Base-by-base conservation (phyloP, 1,140 invertebrate genomes). In the Tetramorium parvispinum region DNA sequence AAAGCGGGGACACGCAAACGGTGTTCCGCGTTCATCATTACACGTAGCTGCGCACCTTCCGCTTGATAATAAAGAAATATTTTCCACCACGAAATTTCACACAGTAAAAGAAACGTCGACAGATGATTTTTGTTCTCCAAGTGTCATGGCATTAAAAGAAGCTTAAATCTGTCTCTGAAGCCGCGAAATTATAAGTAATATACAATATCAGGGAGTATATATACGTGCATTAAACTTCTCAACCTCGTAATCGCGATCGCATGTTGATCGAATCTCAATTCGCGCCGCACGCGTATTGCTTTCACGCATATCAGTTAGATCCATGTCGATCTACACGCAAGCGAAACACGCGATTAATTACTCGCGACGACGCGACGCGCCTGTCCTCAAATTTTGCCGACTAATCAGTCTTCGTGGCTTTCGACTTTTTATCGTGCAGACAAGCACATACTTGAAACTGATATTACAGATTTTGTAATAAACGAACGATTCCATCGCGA, bases 351-450 rank as follows among this genome's bases (percentile, higher is more conserved):
- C 55, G 43, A 83, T 65, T 51, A 85, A 40, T 27, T 76, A 76
- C 57, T 87, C n/a, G 86, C n/a, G 86, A 81, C 59, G 81, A 85
- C 71, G n/a, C n/a, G n/a, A n/a, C n/a, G n/a, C n/a, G 3, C 49
- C 8, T 40, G 24, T 85, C n/a, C 21, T 87, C 43, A 65, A 85
- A 76, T 87, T 87, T 61, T 40, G 53, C 40, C 7, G 13, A 83
- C 18, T 46, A 82, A 71, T 73, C 78, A 32, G 8, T 53, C 2
- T 59, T 49, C 8, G 11, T 16, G 13, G 61, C 43, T 85, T 85
- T 40, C 18, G n/a, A 51, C 55, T 55, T 51, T 53, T 65, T 40
- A 59, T 57, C 51, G 13, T 59, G 24, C 27, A 61, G 68, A 32
- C 21, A 73, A 82, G 53, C 40, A 43, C 51, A 24, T 73, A 82